phyloP scores from a whole-genome alignment of 1,140 invertebrate species.

The Eupeodes corollae region DNA sequence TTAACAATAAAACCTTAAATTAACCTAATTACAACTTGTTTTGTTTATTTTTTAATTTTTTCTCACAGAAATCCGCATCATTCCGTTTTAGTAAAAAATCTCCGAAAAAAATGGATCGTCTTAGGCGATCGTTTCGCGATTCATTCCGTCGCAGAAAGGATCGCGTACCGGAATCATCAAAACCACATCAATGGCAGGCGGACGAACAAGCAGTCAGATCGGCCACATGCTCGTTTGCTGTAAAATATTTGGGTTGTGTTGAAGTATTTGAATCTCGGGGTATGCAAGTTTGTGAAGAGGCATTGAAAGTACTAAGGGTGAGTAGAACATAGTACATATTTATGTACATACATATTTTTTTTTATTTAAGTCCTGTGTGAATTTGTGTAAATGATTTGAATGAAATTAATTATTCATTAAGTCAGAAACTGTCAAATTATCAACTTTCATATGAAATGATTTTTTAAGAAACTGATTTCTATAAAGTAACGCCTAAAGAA shows the following conservation, averaged over 20 bases:
- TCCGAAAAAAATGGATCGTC: conserved; percentile 77
- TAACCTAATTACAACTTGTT: background rate
- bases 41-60: background rate
- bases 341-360: too few species aligned
- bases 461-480: too few species aligned
- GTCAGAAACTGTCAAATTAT: too few species aligned
- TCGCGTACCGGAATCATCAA: conserved; percentile 75
- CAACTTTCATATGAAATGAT: too few species aligned
- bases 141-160: conserved; percentile 80
- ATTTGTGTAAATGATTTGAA: too few species aligned
- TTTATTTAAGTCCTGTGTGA: too few species aligned
- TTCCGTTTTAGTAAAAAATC: conserved; percentile 49
- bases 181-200: conserved; percentile 96
- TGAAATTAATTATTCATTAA: too few species aligned
- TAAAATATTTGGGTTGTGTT: conserved; percentile 97
- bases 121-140: conserved; percentile 83
- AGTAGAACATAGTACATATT: too few species aligned
- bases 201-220: conserved; percentile 90
- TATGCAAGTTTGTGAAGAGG: conserved; percentile 99
- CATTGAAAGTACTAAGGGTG: conserved; percentile 84
- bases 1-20: too few species aligned
- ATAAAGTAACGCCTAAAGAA: too few species aligned
- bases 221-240: conserved; percentile 92
- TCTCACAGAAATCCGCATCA: conserved; percentile 43
- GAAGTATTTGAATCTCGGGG: conserved; percentile 98